Evolutionary conservation across 1,140 invertebrate genomes (phyloP).

Genomic region (Globodera rostochiensis): DNA sequence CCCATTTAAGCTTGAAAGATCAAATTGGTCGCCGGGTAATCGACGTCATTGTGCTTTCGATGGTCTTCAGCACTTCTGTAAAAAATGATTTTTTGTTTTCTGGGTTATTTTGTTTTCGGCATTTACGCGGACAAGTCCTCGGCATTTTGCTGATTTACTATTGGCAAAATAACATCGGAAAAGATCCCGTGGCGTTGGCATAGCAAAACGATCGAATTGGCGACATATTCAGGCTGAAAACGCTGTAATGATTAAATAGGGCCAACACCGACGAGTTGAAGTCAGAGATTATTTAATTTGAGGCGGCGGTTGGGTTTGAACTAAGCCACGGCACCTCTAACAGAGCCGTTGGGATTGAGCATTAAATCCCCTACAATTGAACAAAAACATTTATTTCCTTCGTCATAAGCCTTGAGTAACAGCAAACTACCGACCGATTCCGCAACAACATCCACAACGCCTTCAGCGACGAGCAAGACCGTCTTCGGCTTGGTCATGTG

Average conservation of each 20-base stretch:
- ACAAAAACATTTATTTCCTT: neutral
- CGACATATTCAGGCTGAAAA: conserved; percentile 62
- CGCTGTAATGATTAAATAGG: neutral
- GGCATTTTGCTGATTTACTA: neutral
- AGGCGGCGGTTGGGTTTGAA: no score
- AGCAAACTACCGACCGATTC: conserved; percentile 73
- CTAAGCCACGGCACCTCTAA: no score
- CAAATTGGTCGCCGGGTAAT: neutral
- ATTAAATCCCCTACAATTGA: neutral
- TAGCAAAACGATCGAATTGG: conserved; percentile 62
- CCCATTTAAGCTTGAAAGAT: neutral
- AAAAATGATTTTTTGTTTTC: neutral
- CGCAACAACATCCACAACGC: conserved; percentile 72
- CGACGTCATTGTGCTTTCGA: neutral
- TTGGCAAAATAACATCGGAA: conserved; percentile 59
- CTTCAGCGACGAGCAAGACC: conserved; percentile 80
- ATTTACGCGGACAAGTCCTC: neutral
- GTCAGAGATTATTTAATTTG: no score
- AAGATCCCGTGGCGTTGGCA: conserved; percentile 65
- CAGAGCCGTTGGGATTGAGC: no score
- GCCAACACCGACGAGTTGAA: neutral
- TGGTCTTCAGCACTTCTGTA: neutral
- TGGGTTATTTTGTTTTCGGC: neutral
- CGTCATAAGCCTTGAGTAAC: no score
- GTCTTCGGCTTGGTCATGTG: conserved; percentile 80